phyloP scores from a whole-genome alignment of 2,113 vertebrate species.

The Nycticebus coucang region DNA sequence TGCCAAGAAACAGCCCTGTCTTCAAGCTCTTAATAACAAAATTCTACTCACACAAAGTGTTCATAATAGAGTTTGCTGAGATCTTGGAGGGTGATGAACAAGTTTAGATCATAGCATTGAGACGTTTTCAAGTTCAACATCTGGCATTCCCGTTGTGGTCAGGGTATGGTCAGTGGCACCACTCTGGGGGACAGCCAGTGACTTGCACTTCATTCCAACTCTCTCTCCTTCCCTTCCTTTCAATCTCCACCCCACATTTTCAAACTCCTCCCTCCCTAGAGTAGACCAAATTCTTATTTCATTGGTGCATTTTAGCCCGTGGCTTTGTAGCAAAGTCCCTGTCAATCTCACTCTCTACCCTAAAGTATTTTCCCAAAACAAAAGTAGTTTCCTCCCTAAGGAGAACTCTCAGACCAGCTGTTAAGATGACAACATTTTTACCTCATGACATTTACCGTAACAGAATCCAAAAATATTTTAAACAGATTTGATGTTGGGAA shows the following conservation, averaged over 20 bases:
- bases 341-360: neutral
- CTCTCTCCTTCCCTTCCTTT: neutral
- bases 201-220: neutral
- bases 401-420: neutral
- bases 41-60: accelerated
- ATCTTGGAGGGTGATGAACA: accelerated
- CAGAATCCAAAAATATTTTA: neutral
- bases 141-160: neutral
- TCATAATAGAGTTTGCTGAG: neutral
- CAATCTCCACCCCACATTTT: neutral
- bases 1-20: neutral
- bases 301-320: neutral
- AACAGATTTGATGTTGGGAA: neutral
- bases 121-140: neutral
- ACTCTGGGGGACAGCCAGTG: neutral
- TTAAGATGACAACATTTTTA: neutral
- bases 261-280: accelerated
- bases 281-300: neutral
- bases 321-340: neutral
- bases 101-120: neutral
- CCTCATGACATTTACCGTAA: neutral
- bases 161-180: accelerated
- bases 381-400: neutral
- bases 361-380: neutral
- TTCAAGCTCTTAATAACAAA: neutral